Base-by-base conservation (phyloP, 2,888 invertebrate genomes). In the Lamellibrachia satsuma region DNA sequence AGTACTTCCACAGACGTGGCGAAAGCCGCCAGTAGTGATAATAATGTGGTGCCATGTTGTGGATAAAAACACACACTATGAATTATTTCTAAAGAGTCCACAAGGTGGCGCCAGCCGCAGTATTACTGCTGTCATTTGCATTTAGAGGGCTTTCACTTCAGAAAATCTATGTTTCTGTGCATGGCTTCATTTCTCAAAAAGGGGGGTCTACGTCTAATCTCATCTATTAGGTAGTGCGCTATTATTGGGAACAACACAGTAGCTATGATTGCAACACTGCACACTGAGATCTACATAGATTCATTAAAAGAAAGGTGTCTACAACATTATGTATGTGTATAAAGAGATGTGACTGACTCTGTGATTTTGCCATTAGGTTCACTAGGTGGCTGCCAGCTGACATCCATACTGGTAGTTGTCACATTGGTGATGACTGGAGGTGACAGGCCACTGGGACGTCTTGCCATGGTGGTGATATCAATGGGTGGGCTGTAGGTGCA, bases 321-420 rank as follows among this genome's bases (percentile, higher is more conserved):
- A n/a, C 75, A 75, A 75, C 75, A 75, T 6, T 22, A 4, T 22
- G 57, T 15, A 75, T 75, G 75, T 75, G 22, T 75, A 75, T 15
- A 75, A 75, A 75, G 75, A 75, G n/a, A 75, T 75, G 75, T 75
- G 91, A 96, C 95, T 93, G 94, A 96, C 93, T 94, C 93, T 0
- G 92, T 93, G 52, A 96, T 96, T 39, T 93, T 93, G 3, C 96
- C 96, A 94, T 96, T 96, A 0, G 95, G 94, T 91, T 94, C 94
- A 7, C 94, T 90, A n/a, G 96, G 96, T 57, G 94, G 94, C 7
- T 90, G 52, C 96, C 96, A 96, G 22, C 91, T 92, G 8, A 95
- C 90, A 52, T 94, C 92, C 6, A 95, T 94, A 52, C 94, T 94
- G 39, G 94, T 95, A 57, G 94, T 94, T 22, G 94, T 93, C 15